Evolutionary conservation across 2,888 invertebrate species (phyloP).

Genomic region (Drosophila affinis): DNA sequence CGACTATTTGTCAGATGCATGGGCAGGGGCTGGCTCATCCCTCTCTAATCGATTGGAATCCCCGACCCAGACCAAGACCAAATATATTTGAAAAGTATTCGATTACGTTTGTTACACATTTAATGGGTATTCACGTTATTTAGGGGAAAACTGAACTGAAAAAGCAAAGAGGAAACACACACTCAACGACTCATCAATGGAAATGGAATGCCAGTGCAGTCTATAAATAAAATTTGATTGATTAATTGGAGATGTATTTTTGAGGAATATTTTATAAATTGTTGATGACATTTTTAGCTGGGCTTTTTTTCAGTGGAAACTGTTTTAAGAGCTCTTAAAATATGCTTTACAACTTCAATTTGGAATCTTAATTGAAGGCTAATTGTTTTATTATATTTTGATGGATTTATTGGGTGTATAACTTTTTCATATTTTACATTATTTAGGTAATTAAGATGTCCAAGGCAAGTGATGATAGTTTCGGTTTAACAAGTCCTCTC

Average conservation of each 20-base stretch:
- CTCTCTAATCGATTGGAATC: slow-evolving; percentile 11
- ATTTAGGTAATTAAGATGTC: too few species aligned
- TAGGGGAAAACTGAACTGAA: not conserved
- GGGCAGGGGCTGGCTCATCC: not conserved
- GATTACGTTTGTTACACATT: slow-evolving; percentile 25
- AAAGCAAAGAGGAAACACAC: not conserved
- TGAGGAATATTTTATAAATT: not conserved
- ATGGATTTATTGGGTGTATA: too few species aligned
- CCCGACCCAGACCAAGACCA: not conserved
- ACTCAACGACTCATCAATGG: not conserved
- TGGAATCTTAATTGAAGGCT: too few species aligned
- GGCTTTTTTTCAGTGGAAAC: not conserved
- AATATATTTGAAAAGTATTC: slow-evolving; percentile 30
- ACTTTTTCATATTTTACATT: too few species aligned
- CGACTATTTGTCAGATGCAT: slow-evolving; percentile 39
- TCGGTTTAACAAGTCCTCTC: too few species aligned
- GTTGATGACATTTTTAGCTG: not conserved
- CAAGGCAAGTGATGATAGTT: too few species aligned
- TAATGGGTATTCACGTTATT: slow-evolving; percentile 20
- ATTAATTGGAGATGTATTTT: slow-evolving; percentile 1
- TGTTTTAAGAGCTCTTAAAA: not conserved
- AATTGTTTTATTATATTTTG: not conserved
- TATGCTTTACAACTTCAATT: too few species aligned
- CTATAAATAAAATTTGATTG: slow-evolving; percentile 20
- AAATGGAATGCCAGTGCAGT: not conserved